A percentile compares a stretch with the other conserved stretches of the same genome.
These are phyloP conservation scores for Microtus ochrogaster DNA, from an alignment of 2,113 vertebrate genomes.

Conservation along the genomic window DNA sequence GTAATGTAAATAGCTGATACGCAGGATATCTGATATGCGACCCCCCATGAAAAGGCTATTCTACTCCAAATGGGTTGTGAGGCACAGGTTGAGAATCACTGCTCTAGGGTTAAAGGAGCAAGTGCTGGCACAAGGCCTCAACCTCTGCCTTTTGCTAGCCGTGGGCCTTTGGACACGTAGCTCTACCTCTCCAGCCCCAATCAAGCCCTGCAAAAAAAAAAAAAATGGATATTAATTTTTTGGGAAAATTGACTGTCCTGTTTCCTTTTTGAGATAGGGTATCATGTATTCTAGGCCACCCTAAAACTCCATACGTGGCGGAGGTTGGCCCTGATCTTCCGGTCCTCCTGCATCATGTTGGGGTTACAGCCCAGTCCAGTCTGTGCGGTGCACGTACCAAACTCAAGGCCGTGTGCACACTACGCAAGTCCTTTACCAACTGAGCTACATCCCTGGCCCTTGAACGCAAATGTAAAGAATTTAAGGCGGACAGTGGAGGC, in stretches of 20 bases:
- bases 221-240: background rate
- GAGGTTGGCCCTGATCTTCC: background rate
- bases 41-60: background rate
- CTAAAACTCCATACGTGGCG: background rate
- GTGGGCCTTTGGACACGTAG: background rate
- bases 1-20: background rate
- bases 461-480: background rate
- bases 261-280: background rate
- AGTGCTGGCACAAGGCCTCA: background rate
- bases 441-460: background rate
- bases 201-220: background rate
- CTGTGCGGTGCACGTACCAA: background rate
- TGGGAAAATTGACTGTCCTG: background rate
- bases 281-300: background rate
- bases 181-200: background rate
- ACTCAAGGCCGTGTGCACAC: background rate
- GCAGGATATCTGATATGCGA: background rate
- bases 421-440: background rate
- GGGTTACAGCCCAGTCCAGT: background rate
- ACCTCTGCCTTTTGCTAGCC: background rate
- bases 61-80: background rate
- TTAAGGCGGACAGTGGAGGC: background rate
- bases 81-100: background rate
- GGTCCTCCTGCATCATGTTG: background rate
- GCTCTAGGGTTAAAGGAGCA: background rate